Base-by-base conservation (phyloP, 2,888 invertebrate species). In the Scaptomyza reducta region DNA sequence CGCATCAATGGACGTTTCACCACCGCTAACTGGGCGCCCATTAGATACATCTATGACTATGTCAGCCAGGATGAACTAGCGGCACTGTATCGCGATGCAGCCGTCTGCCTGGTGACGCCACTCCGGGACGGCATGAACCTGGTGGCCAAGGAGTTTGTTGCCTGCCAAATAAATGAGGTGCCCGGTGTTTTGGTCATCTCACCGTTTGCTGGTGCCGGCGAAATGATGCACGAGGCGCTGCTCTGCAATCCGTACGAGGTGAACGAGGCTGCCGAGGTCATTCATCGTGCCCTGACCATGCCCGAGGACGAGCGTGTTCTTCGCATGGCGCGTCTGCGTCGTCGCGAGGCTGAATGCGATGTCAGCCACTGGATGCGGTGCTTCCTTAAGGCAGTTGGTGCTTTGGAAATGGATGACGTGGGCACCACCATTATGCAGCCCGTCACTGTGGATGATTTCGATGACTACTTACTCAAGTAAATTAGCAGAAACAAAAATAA, bases 141-240 rank as follows among this genome's bases (percentile, higher is more conserved):
- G 56, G 97, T 97, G 0, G 97, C 97, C 7, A 97, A 97, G 90
- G 97, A 97, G 91, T 97, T 97, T 89, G 97, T 97, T 1, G 97
- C 97, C 1, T 97, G 97, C 88, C 97, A 97, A 92, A 97, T 97
- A 35, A 97, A 97, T 85, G 94, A 94, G 25, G 95, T 96, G 0
- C 97, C 96, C 0, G 97, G 97, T 3, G 97, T 97, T 0, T 92
- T 97, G 38, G 96, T 97, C 51, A 95, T 97, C 9, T 97, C 97
- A 0, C 97, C 97, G 0, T 97, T 97, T 89, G 97, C 97, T 60
- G 97, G 97, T 1, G 97, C 97, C 6, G 97, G 97, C 0, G 97
- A 97, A 91, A 97, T 96, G 93, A 97, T 97, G 97, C 97, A 97
- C 92, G 97, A 97, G 90, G 97, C 97, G 2, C 93, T 97, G 10